Conservation (phyloP, 2,888 invertebrate species). For the Scaptomyza parva region DNA sequence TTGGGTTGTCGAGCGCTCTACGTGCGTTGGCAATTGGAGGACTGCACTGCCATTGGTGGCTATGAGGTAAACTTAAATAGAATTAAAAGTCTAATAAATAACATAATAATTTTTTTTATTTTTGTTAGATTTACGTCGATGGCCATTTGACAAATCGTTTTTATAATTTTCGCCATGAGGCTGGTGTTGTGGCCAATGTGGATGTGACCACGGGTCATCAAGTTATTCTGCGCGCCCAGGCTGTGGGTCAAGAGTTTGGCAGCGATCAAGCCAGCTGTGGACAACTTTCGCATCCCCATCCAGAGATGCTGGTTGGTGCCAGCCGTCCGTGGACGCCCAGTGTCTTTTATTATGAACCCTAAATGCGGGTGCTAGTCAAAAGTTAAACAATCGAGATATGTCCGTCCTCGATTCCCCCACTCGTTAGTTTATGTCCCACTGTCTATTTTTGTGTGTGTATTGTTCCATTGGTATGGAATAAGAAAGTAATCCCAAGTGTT, state of each 20-base stretch:
- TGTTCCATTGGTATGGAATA: conserved; percentile 13
- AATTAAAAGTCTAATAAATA: no score
- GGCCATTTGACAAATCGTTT: conserved; percentile 82
- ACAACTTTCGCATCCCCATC: conserved; percentile 38
- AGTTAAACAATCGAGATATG: conserved; percentile 18
- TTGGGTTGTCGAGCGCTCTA: conserved; percentile 79
- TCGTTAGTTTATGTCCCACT: conserved; percentile 11
- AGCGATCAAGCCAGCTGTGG: conserved; percentile 17
- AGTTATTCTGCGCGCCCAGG: conserved; percentile 78
- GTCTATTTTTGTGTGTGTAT: conserved; percentile 1
- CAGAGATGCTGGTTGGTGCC: conserved; percentile 57
- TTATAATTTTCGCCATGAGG: conserved; percentile 74
- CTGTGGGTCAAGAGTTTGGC: conserved; percentile 61
- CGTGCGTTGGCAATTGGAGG: conserved; percentile 80
- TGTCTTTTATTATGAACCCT: conserved; percentile 77
- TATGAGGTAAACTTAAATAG: conserved; percentile 74
- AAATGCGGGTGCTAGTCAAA: conserved; percentile 50
- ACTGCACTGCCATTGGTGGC: conserved; percentile 78
- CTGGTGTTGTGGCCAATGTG: conserved; percentile 81
- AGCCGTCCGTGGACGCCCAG: conserved; percentile 74
- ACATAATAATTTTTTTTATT: neutral
- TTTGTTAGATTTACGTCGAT: conserved; percentile 81
- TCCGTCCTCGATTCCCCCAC: conserved; percentile 14
- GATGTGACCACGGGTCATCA: conserved; percentile 76
- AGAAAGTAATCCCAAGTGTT: conserved; percentile 15